These are phyloP conservation scores for Scaptomyza polygonia DNA, from an alignment of 2,888 invertebrate species.

Conservation along the genomic window DNA sequence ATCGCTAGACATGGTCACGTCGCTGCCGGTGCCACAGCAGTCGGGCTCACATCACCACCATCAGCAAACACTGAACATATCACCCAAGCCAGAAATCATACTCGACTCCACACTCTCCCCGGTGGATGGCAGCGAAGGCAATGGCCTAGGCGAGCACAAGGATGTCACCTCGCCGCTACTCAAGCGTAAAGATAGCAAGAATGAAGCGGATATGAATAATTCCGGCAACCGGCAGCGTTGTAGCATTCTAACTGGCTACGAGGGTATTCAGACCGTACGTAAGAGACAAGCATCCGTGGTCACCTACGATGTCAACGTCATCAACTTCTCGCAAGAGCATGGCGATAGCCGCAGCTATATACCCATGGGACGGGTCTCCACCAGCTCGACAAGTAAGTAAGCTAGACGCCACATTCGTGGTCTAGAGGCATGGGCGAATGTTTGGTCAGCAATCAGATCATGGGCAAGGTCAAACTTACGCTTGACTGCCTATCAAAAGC, in stretches of 20 bases:
- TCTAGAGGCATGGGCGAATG: constrained; percentile 14
- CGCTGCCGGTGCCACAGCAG: constrained; percentile 73
- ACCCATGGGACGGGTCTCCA: constrained; percentile 84
- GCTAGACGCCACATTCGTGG: not conserved
- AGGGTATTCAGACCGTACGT: constrained; percentile 81
- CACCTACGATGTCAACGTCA: constrained; percentile 84
- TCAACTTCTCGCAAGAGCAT: constrained; percentile 84
- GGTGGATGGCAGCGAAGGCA: constrained; percentile 57
- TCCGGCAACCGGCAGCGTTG: constrained; percentile 71
- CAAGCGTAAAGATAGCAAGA: constrained; percentile 72
- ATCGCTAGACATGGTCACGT: constrained; percentile 83
- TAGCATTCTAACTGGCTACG: constrained; percentile 79
- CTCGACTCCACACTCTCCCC: constrained; percentile 84
- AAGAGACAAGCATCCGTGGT: constrained; percentile 84
- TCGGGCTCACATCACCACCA: constrained; percentile 32
- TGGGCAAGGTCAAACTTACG: constrained; percentile 11
- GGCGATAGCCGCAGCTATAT: constrained; percentile 84
- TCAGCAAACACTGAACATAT: constrained; percentile 67
- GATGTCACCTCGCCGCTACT: constrained; percentile 81
- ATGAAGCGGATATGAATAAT: constrained; percentile 67
- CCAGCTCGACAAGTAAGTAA: constrained; percentile 84
- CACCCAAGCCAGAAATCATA: constrained; percentile 84
- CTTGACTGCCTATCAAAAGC: constrained; percentile 7
- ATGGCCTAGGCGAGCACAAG: constrained; percentile 69
- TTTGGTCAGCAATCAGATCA: constrained; percentile 41